Evolutionary conservation across 1,140 invertebrate genomes (phyloP), one percentile per base, ranked within the genome.

Genomic region (Drosophila arawakana): DNA sequence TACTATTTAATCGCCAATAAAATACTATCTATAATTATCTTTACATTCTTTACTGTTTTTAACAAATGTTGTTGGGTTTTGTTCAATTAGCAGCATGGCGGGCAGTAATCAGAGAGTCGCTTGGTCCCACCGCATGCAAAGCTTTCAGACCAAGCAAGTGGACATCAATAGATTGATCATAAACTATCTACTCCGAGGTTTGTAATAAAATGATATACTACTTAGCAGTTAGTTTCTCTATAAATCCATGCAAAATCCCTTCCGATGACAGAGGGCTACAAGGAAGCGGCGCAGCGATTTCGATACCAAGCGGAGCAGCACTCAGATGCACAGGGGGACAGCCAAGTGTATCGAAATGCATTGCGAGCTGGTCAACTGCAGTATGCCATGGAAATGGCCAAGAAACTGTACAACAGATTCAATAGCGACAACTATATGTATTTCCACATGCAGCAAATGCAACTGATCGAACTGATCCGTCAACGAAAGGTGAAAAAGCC

Each of bases 381-480:
- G 25, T 83, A 88, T 11, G 83, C 83, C 63, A 74, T 88, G 50
- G 84, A 83, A 4, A 65, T 88, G 76, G 83, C 83, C 50, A 74
- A 73, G 2, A 70, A 70, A n/a, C 39, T 86, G 2, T 83, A 83
- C 66, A 59, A 69, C 0, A 72, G 61, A 8, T 88, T 78, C 3
- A 80, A 77, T 41, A 71, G 73, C 44, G 83, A 86, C 21, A 86
- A 86, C 39, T 86, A 83, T 37, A 79, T 86, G 35, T 86, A 83
- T 47, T 86, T 86, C 25, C 83, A 86, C 70, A 86, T 86, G 83
- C 83, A 86, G 34, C 83, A 86, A 39, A 18, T 86, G 67, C 83
- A 70, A 0, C 73, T 86, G 0, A 72, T 86, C 11, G 83, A 86
- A 21, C 43, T 86, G 9, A 69, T 86, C 3, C 67, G 73, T 2